These are phyloP conservation scores for Dryas iulia DNA, from an alignment of 1,140 invertebrate genomes.

Conservation along the genomic window DNA sequence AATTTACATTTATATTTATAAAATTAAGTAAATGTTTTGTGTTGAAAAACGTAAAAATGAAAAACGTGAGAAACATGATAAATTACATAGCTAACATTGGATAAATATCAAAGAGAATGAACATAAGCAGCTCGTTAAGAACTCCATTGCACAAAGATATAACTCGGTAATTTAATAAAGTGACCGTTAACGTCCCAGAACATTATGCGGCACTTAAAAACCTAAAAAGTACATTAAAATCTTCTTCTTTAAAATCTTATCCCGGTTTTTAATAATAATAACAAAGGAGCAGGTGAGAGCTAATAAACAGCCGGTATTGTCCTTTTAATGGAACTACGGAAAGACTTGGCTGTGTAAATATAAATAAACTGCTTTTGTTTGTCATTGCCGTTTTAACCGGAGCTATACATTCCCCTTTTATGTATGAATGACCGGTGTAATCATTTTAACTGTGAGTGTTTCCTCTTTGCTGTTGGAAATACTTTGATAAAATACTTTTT, in stretches of 20 bases:
- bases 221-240: slow-evolving; percentile 40
- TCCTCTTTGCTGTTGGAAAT: background rate
- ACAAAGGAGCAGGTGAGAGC: slow-evolving; percentile 54
- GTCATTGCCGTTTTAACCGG: background rate
- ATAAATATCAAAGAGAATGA: background rate
- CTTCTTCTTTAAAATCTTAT: slow-evolving; percentile 40
- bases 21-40: too few relatives aligned
- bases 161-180: background rate
- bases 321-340: slow-evolving; percentile 52
- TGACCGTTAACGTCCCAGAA: background rate
- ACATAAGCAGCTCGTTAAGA: background rate
- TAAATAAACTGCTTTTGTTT: slow-evolving; percentile 61
- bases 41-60: too few relatives aligned
- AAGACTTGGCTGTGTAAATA: slow-evolving; percentile 54
- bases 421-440: slow-evolving; percentile 2
- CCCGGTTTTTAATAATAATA: slow-evolving; percentile 40
- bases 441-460: background rate
- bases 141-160: background rate
- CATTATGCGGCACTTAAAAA: slow-evolving; percentile 9
- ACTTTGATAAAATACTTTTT: background rate
- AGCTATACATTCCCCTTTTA: background rate
- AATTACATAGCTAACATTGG: too few relatives aligned
- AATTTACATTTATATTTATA: too few relatives aligned
- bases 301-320: slow-evolving; percentile 58
- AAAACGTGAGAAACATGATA: too few relatives aligned